Percentiles rank a stretch among this genome's conserved stretches.
phyloP scores from a whole-genome alignment of 2,797 vertebrate species.

The Catostomus latipinnis region DNA sequence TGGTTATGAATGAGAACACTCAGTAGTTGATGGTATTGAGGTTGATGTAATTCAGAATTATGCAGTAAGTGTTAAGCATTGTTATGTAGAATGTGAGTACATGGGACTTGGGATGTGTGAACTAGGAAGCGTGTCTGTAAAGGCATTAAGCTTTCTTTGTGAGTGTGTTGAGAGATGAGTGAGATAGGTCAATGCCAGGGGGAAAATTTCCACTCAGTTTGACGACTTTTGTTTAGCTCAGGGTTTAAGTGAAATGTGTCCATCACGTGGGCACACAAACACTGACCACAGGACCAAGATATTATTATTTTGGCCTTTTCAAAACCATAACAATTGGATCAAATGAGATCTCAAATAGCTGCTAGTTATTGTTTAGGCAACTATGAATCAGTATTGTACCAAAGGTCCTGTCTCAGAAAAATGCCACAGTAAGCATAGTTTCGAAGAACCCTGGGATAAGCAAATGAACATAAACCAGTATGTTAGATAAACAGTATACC shows the following conservation, averaged over 20 bases:
- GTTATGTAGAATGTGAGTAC: too few species aligned
- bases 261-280: conserved; percentile 42
- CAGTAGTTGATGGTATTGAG: too few species aligned
- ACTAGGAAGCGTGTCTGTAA: conserved; percentile 1
- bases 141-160: neutral
- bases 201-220: conserved; percentile 70
- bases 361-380: conserved; percentile 67
- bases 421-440: conserved; percentile 15
- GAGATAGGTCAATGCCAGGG: conserved; percentile 51
- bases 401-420: conserved; percentile 9
- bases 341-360: conserved; percentile 53
- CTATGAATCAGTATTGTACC: conserved; percentile 65
- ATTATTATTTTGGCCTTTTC: conserved; percentile 25
- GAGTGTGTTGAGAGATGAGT: conserved; percentile 21
- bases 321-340: conserved; percentile 45
- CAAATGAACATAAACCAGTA: conserved; percentile 73
- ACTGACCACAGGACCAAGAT: conserved; percentile 43
- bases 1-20: neutral
- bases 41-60: too few species aligned
- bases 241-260: conserved; percentile 74
- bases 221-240: conserved; percentile 89
- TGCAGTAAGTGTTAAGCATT: neutral
- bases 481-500: conserved; percentile 72
- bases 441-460: conserved; percentile 72
- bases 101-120: neutral